phyloP scores from a whole-genome alignment of 1,140 invertebrate species.

The Aphelenchoides besseyi region DNA sequence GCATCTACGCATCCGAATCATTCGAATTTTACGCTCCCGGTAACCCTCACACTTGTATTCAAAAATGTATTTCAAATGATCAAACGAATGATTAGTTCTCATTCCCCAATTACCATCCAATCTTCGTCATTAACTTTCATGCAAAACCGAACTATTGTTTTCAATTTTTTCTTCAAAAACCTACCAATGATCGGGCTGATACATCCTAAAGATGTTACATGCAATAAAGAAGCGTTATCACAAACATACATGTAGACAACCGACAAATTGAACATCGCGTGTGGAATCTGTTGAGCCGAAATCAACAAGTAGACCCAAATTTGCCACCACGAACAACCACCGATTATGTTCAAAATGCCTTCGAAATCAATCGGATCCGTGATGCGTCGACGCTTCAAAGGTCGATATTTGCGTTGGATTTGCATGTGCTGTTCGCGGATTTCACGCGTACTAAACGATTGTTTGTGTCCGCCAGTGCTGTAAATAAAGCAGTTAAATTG shows the following conservation, averaged over 20 bases:
- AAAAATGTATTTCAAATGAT: too few relatives aligned
- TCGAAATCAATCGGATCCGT: conserved; percentile 62
- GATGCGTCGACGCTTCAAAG: conserved; percentile 42
- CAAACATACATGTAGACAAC: conserved; percentile 58
- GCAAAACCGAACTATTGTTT: too few relatives aligned
- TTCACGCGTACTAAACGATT: conserved; percentile 58
- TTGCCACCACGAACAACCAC: conserved; percentile 62
- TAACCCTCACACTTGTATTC: too few relatives aligned
- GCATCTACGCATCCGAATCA: too few relatives aligned
- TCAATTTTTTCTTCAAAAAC: too few relatives aligned
- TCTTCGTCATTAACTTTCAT: too few relatives aligned
- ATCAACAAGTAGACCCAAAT: conserved; percentile 61
- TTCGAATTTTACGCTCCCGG: too few relatives aligned
- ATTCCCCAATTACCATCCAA: too few relatives aligned
- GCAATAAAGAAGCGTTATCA: not conserved
- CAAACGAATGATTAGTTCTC: too few relatives aligned
- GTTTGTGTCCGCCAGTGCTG: conserved; percentile 47
- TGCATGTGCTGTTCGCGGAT: conserved; percentile 61
- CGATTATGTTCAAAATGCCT: conserved; percentile 61
- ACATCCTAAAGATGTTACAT: conserved; percentile 29
- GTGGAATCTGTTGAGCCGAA: conserved; percentile 60
- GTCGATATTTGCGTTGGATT: conserved; percentile 55
- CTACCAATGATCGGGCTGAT: conserved; percentile 56
- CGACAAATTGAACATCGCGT: conserved; percentile 61
- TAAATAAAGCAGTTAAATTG: conserved; percentile 22